Conservation (phyloP, 2,888 invertebrate genomes). For the Acleris holmiana region DNA sequence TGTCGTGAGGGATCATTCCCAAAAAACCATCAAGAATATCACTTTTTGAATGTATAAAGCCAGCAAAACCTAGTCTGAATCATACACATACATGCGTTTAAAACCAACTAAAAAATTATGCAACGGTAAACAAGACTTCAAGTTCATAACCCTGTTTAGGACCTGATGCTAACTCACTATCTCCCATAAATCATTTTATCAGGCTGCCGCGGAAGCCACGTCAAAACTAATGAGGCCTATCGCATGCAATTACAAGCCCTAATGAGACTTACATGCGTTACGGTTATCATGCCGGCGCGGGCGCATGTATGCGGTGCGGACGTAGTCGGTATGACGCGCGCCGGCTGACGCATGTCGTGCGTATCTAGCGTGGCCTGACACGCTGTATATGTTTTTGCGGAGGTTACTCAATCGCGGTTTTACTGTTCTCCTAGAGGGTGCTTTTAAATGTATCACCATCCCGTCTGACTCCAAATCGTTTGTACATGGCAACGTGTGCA, state of each 20-base stretch:
- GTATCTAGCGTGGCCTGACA: neutral
- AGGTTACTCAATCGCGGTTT: too few relatives aligned
- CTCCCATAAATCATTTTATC: conserved; percentile 19
- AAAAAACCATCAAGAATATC: too few relatives aligned
- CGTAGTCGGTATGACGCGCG: conserved; percentile 1
- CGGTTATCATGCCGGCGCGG: conserved; percentile 8
- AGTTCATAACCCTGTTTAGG: neutral
- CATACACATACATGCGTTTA: neutral
- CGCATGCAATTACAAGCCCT: conserved; percentile 25
- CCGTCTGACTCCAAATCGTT: too few relatives aligned
- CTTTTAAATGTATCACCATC: too few relatives aligned
- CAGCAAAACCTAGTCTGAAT: too few relatives aligned
- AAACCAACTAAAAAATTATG: neutral
- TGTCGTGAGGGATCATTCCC: too few relatives aligned
- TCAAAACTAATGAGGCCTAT: conserved; percentile 29
- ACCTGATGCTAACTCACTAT: neutral
- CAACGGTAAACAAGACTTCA: neutral
- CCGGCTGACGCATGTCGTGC: conserved; percentile 5
- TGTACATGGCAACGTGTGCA: too few relatives aligned
- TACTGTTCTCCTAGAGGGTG: too few relatives aligned
- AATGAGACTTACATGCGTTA: conserved; percentile 20
- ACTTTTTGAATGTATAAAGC: too few relatives aligned
- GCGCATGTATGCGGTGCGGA: conserved; percentile 6
- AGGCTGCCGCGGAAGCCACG: conserved; percentile 14
- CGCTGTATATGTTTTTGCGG: too few relatives aligned